These are phyloP conservation scores for Himantopus leucocephalus DNA, from an alignment of 2,113 vertebrate genomes.

Conservation along the genomic window DNA sequence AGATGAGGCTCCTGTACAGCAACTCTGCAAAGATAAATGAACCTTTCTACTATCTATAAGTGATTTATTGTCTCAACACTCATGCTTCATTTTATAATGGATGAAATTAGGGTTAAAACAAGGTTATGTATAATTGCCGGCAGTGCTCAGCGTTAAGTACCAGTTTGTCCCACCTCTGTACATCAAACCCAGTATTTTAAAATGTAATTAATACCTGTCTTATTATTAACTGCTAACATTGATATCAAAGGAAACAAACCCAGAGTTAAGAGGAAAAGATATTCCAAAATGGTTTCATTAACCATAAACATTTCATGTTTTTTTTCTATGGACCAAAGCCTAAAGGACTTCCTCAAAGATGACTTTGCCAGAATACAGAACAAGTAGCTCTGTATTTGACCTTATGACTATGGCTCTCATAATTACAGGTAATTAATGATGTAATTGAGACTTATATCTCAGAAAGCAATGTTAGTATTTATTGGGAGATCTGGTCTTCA, in stretches of 20 bases:
- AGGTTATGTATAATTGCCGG: constrained; percentile 27
- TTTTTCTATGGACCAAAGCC: not conserved
- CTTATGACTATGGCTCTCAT: not conserved
- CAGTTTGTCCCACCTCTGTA: constrained; percentile 11
- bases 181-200: constrained; percentile 11
- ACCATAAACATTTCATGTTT: not conserved
- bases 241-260: not conserved
- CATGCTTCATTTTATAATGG: not conserved
- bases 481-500: not conserved
- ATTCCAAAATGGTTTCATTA: not conserved
- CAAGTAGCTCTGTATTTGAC: not conserved
- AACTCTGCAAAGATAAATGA: constrained; percentile 23
- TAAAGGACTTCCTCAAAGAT: not conserved
- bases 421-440: not conserved
- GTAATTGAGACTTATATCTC: not conserved
- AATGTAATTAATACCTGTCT: constrained; percentile 15
- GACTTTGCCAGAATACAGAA: not conserved
- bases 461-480: not conserved
- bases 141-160: not conserved
- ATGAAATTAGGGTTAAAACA: constrained; percentile 40
- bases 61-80: constrained; percentile 31
- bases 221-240: constrained; percentile 12
- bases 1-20: not conserved
- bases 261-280: not conserved
- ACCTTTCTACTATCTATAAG: constrained; percentile 2